Conservation (phyloP, 2,797 vertebrate genomes). For the Galago senegalensis region DNA sequence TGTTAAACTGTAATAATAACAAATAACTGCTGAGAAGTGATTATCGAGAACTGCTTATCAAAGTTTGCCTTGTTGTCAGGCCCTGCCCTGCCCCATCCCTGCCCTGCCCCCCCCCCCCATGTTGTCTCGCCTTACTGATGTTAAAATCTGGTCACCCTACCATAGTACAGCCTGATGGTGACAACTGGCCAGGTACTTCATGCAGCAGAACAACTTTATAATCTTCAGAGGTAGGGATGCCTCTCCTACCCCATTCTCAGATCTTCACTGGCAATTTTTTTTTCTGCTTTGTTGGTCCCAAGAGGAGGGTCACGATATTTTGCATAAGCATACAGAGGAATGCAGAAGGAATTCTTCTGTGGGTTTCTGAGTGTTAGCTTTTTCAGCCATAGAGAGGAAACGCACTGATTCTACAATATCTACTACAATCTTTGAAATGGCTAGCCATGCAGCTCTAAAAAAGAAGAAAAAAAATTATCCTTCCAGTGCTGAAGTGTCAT, state of each 20-base stretch:
- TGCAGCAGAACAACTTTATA: not conserved
- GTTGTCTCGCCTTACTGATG: too few relatives aligned
- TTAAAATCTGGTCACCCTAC: too few relatives aligned
- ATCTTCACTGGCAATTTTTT: not conserved
- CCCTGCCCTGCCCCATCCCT: too few relatives aligned
- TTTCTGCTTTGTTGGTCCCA: not conserved
- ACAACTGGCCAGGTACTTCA: not conserved
- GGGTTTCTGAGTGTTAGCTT: not conserved
- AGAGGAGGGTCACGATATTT: not conserved
- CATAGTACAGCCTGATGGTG: not conserved
- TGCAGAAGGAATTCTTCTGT: not conserved
- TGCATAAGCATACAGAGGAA: not conserved
- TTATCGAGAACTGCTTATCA: too few relatives aligned
- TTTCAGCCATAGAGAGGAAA: conserved; percentile 16
- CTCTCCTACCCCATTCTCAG: not conserved
- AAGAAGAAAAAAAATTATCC: not conserved
- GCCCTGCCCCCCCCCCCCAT: too few relatives aligned
- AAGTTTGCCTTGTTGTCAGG: too few relatives aligned
- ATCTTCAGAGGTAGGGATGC: not conserved
- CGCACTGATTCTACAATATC: not conserved
- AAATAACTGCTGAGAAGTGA: too few relatives aligned
- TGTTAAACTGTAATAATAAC: too few relatives aligned
- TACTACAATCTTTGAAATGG: not conserved
- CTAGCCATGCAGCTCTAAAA: not conserved
- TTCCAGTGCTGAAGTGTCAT: not conserved